Base-by-base conservation (phyloP, 2,888 invertebrate species). In the Diloba caeruleocephala region DNA sequence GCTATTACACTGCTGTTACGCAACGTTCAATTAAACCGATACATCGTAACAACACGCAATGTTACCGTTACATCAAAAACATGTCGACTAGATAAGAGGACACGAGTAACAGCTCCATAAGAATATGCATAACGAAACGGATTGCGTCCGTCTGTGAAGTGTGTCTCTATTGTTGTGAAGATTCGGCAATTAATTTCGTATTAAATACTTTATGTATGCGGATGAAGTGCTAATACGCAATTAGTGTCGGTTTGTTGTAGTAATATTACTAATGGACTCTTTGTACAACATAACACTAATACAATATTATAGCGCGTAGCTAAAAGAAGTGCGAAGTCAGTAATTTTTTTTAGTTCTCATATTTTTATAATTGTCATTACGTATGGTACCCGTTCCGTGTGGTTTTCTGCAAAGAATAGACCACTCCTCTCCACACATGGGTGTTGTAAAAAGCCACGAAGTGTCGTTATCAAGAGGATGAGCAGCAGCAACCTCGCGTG, bases 51-150 rank as follows among this genome's bases (percentile, higher is more conserved):
- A 71, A 43, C 82, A 82, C 74, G 82, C 82, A 74, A 81, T 71
- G 74, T 77, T 68, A 67, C 68, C 61, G 74, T 78, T 79, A 77
- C 78, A 73, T 75, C 71, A 74, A 71, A 76, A 79, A 79, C 80
- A 74, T 69, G 80, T 71, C 70, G 55, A 61, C 41, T 55, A 70
- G 78, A 74, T 70, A 71, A 74, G 70, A 70, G 65, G 75, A 79
- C 75, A 70, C 57, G 74, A 72, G 72, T 69, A 76, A 72, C 74
- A 72, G 62, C 76, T 75, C 63, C 69, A 49, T 37, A 54, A 44
- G 51, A 60, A 70, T 63, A 74, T 72, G 58, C 66, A 69, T 69
- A 65, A 58, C 56, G 61, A 71, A 74, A 74, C 44, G 34, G 43
- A 55, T 74, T 74, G 58, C 74, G 53, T 50, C 33, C 58, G 57